These are phyloP conservation scores for Molothrus aeneus DNA, from an alignment of 2,797 vertebrate species.

Conservation along the genomic window DNA sequence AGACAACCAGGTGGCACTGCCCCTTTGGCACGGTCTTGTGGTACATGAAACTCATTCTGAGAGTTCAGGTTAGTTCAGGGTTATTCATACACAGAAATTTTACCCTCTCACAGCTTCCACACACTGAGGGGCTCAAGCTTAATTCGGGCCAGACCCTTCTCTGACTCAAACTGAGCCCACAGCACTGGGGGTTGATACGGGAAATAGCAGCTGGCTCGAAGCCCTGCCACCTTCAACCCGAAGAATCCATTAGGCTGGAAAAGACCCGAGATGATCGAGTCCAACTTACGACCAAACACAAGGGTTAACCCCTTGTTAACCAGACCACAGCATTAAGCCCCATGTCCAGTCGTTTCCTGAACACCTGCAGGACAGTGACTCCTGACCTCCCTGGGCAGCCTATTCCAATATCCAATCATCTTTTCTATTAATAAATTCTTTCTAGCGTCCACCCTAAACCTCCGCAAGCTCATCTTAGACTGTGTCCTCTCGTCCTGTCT, in stretches of 20 bases:
- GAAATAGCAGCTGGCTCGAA: not conserved
- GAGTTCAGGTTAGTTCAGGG: not conserved
- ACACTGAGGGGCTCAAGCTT: not conserved
- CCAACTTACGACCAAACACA: accelerated
- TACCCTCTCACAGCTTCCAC: too few relatives aligned
- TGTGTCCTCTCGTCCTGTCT: too few relatives aligned
- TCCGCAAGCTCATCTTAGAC: accelerated
- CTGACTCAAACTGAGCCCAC: not conserved
- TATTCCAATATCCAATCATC: not conserved
- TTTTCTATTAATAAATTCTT: not conserved
- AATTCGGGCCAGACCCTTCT: accelerated
- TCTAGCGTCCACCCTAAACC: not conserved
- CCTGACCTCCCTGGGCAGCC: not conserved
- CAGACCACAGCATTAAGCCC: not conserved
- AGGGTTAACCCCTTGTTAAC: not conserved
- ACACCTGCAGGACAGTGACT: not conserved
- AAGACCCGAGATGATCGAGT: not conserved
- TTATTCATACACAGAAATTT: not conserved
- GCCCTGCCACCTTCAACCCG: not conserved
- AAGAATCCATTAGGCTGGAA: not conserved
- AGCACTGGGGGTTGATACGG: accelerated
- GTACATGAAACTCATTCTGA: not conserved
- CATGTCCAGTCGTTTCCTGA: not conserved
- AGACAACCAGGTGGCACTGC: not conserved
- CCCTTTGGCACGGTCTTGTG: not conserved